Percentiles rank a stretch among this genome's conserved stretches.
phyloP scores from a whole-genome alignment of 1,140 invertebrate species.

The Drosophila kikkawai region DNA sequence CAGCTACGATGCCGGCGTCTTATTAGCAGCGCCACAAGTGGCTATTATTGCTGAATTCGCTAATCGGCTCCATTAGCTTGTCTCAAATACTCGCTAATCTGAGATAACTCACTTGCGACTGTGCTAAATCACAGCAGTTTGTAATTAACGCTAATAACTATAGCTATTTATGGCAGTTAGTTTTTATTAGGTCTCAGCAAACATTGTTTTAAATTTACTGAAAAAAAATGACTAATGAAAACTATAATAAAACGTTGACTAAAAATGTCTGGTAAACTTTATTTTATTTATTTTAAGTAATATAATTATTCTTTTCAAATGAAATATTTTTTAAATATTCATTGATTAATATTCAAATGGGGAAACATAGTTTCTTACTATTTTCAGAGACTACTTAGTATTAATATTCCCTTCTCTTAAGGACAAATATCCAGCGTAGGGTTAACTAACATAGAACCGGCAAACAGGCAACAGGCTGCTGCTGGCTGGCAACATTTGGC shows the following conservation, averaged over 20 bases:
- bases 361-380: no score
- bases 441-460: conserved; percentile 34
- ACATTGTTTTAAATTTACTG: not conserved
- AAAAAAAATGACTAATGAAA: no score
- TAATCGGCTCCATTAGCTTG: conserved; percentile 2
- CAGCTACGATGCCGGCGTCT: not conserved
- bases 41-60: conserved; percentile 7
- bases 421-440: not conserved
- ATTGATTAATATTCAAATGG: no score
- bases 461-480: conserved; percentile 52
- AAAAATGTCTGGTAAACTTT: no score
- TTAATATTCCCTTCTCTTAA: not conserved
- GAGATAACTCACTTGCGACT: not conserved
- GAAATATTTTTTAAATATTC: no score
- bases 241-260: not conserved
- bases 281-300: no score
- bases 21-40: conserved; percentile 19
- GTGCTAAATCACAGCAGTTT: not conserved
- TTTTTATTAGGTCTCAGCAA: not conserved
- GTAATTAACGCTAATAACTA: conserved; percentile 1
- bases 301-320: no score
- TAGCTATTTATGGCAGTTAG: not conserved
- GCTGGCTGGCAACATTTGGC: conserved; percentile 50
- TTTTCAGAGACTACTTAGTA: no score
- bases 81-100: not conserved